Evolutionary conservation across 1,140 invertebrate genomes (phyloP).

Genomic region (Atta colombica): DNA sequence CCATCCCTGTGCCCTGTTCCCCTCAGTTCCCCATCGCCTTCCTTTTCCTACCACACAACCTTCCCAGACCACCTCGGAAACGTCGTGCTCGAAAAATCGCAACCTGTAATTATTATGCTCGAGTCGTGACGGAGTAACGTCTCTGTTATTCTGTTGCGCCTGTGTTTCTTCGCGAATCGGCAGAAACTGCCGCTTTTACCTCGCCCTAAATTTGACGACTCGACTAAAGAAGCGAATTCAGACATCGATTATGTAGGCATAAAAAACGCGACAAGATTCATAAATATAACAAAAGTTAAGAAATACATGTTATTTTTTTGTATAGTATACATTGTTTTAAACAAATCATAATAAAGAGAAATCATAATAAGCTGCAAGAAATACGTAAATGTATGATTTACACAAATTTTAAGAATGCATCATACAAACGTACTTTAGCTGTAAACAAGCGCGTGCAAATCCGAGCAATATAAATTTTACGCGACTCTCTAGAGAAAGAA

Average conservation of each 20-base stretch:
- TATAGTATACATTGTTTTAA: no score
- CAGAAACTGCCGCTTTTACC: conserved; percentile 10
- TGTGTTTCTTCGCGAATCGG: neutral
- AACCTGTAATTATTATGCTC: conserved; percentile 43
- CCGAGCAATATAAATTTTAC: neutral
- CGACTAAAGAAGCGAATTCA: neutral
- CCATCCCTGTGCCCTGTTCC: conserved; percentile 22
- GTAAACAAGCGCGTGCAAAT: conserved; percentile 3
- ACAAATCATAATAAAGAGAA: neutral
- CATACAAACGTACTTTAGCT: neutral
- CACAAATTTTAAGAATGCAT: neutral
- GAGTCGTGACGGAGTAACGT: conserved; percentile 3
- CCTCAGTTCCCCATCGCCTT: neutral
- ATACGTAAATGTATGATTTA: neutral
- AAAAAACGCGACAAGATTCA: neutral
- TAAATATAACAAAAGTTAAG: neutral
- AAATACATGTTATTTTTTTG: neutral
- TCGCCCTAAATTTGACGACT: conserved; percentile 35
- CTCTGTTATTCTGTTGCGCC: neutral
- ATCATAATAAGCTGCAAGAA: neutral
- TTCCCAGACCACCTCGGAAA: conserved; percentile 39
- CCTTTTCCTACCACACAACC: conserved; percentile 30
- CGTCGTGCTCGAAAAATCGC: conserved; percentile 30
- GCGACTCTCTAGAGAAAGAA: neutral
- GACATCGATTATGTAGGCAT: neutral